Evolutionary conservation across 2,888 invertebrate species (phyloP), one percentile per base, ranked within the genome.

Genomic region (Aleiodes testaceus): DNA sequence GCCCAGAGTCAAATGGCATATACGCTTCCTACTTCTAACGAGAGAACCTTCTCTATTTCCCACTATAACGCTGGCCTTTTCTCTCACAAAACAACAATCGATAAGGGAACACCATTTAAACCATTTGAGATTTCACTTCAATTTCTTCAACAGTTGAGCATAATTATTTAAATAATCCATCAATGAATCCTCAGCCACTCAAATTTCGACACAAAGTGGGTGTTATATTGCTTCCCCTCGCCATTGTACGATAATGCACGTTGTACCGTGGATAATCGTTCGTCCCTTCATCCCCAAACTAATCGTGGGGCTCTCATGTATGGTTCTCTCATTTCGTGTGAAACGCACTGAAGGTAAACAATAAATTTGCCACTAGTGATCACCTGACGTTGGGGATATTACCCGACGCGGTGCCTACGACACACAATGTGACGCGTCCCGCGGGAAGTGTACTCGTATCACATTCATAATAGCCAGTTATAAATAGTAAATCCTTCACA

Each of bases 331-430:
- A 36, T 55, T 55, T 18, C 72, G 70, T 77, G 72, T 73, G 76
- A 74, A 77, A 72, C 70, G 72, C 64, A 53, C 72, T 66, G 30
- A 69, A 72, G 72, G 72, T 74, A 72, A 77, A 77, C 74, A 74
- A 75, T 76, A 75, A 75, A 76, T 72, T 74, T 72, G 45, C 53
- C 66, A 65, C 70, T 69, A 68, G 73, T 66, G 67, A 72, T 73
- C 77, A 77, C 74, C 77, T 75, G 75, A 77, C 70, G 64, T 61
- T 22, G 22, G 36, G 59, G 59, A 59, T 59, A 59, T 59, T 59
- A 42, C 18, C 16, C 42, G 61, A 55, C 55, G 59, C 45, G 42
- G 47, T 64, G 69, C 59, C 50, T 59, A 16, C 9, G 42, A 66
- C 65, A 66, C 65, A 73, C 69, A 70, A 73, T 75, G 65, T 73